Evolutionary conservation across 2,797 vertebrate species (phyloP).

Genomic region (Oreonectes daqikongensis): DNA sequence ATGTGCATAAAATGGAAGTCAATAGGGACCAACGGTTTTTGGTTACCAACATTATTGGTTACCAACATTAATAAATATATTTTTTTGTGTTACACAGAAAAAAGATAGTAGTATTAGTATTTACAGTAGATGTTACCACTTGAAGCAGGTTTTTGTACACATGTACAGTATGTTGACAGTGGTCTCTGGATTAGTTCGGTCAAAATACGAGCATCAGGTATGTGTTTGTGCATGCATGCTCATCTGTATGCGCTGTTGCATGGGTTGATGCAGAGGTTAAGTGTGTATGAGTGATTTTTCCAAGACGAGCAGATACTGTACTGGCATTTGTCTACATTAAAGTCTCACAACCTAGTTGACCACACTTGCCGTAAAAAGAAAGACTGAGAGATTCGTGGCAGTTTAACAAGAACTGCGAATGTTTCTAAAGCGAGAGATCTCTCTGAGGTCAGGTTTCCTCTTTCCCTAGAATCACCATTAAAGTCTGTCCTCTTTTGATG

Average conservation of each 20-base stretch:
- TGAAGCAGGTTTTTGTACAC: too few relatives aligned
- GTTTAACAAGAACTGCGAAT: conserved; percentile 4
- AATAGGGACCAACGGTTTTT: too few relatives aligned
- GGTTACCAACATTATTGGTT: too few relatives aligned
- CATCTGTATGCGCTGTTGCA: background rate
- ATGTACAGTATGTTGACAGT: too few relatives aligned
- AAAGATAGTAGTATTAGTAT: background rate
- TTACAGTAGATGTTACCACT: too few relatives aligned
- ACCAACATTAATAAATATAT: too few relatives aligned
- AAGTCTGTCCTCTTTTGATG: background rate
- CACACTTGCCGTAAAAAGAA: conserved; percentile 26
- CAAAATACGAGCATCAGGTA: background rate
- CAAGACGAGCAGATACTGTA: conserved; percentile 10
- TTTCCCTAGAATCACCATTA: conserved; percentile 14
- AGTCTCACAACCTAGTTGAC: conserved; percentile 29
- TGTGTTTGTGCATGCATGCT: conserved; percentile 1
- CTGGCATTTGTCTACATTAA: conserved; percentile 26
- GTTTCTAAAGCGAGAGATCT: conserved; percentile 17
- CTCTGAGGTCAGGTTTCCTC: conserved; percentile 1
- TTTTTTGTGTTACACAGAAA: too few relatives aligned
- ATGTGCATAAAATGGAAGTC: too few relatives aligned
- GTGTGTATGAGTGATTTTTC: conserved; percentile 33
- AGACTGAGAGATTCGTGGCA: conserved; percentile 18
- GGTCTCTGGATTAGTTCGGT: conserved; percentile 7
- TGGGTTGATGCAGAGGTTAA: conserved; percentile 30